Evolutionary conservation across 2,888 invertebrate species (phyloP).

Genomic region (Drosophila neonasuta): DNA sequence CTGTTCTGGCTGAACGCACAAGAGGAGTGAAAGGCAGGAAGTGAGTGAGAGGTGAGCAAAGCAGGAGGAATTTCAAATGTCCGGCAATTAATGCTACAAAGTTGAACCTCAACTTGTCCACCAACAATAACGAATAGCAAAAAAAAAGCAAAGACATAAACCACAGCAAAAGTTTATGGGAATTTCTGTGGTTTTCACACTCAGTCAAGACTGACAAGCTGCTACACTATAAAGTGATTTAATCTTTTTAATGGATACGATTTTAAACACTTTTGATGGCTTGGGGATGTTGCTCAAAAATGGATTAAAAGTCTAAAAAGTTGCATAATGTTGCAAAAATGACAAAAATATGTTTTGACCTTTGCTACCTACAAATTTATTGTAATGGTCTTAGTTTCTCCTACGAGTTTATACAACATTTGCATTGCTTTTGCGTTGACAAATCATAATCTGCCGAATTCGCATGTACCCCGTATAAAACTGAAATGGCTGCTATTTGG

Average conservation of each 20-base stretch:
- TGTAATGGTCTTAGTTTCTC: background rate
- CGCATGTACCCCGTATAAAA: constrained; percentile 6
- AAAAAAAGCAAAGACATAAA: background rate
- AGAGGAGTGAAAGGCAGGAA: background rate
- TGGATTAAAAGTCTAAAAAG: background rate
- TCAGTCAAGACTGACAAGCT: constrained; percentile 3
- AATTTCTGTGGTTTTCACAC: constrained; percentile 20
- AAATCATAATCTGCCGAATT: background rate
- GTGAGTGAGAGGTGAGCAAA: background rate
- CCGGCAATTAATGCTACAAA: constrained; percentile 33
- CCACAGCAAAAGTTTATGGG: constrained; percentile 11
- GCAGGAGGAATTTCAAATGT: constrained; percentile 1
- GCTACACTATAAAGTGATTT: constrained; percentile 16
- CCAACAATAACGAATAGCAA: background rate
- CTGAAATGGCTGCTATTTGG: constrained; percentile 31
- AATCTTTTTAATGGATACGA: constrained; percentile 24
- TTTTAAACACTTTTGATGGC: background rate
- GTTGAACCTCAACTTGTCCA: constrained; percentile 11
- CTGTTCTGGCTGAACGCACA: background rate
- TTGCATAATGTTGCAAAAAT: background rate
- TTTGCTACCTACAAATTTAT: constrained; percentile 7
- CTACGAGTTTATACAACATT: background rate
- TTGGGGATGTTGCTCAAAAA: background rate
- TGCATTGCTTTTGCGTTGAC: background rate
- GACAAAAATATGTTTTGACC: background rate